Conservation (phyloP, 2,888 invertebrate species). For the Dolichopus griseipennis region DNA sequence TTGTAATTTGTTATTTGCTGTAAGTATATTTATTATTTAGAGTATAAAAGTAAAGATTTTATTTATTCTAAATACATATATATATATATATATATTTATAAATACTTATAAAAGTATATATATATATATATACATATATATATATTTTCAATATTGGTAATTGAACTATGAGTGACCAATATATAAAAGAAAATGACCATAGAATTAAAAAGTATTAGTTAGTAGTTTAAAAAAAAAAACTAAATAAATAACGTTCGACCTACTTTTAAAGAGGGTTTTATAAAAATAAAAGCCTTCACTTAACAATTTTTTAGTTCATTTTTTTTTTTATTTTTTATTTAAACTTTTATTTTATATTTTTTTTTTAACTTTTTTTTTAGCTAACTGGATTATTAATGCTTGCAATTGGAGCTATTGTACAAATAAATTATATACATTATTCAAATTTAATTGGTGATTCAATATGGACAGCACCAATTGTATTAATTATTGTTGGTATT, state of each 20-base stretch:
- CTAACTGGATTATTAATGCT: conserved; percentile 80
- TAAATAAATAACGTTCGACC: not conserved
- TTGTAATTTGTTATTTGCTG: conserved; percentile 81
- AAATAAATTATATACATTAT: conserved; percentile 66
- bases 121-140: not conserved
- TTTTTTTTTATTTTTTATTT: not conserved
- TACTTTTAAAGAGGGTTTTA: not conserved
- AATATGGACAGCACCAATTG: conserved; percentile 74
- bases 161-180: not conserved
- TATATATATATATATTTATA: no score
- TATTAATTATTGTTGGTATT: conserved; percentile 79
- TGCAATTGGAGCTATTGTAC: conserved; percentile 69
- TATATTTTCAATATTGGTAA: not conserved
- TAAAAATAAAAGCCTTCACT: no score
- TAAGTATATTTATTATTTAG: conserved; percentile 51
- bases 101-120: no score
- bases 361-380: conserved; percentile 49
- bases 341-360: conserved; percentile 8
- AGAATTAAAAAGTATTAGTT: not conserved
- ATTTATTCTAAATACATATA: no score
- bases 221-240: not conserved
- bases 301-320: no score
- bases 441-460: conserved; percentile 70
- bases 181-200: not conserved
- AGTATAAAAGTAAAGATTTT: no score